phyloP scores from a whole-genome alignment of 2,113 vertebrate genomes.

The Empidonax alnorum region DNA sequence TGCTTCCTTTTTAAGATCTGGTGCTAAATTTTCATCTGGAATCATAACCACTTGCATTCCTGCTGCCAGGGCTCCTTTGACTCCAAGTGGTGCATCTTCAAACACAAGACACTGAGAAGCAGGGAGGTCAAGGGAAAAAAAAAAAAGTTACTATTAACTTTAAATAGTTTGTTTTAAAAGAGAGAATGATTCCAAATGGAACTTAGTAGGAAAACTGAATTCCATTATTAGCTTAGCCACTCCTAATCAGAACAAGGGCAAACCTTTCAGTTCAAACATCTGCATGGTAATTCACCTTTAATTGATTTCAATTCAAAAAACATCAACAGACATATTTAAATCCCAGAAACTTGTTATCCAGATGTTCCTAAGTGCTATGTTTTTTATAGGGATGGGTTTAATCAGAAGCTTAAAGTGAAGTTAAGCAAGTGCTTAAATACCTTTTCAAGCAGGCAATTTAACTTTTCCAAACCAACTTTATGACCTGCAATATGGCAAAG shows the following conservation, averaged over 20 bases:
- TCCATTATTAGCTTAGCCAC: background rate
- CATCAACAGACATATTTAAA: background rate
- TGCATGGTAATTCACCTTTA: conserved; percentile 18
- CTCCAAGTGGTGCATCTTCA: conserved; percentile 90
- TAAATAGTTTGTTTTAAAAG: background rate
- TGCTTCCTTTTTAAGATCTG: conserved; percentile 75
- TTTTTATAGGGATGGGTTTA: background rate
- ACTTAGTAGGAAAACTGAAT: background rate
- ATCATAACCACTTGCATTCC: conserved; percentile 96
- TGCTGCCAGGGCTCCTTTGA: conserved; percentile 82
- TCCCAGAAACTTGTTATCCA: background rate
- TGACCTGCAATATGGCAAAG: background rate
- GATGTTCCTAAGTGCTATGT: background rate
- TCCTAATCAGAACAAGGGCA: background rate
- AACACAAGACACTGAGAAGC: conserved; percentile 89
- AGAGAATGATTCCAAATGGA: background rate
- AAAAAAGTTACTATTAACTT: background rate
- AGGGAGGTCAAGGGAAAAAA: background rate
- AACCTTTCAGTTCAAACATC: background rate
- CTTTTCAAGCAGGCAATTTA: background rate
- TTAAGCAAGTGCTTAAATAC: background rate
- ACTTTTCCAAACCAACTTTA: background rate
- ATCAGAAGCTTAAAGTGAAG: background rate
- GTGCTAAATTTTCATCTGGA: conserved; percentile 83
- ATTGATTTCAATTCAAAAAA: conserved; percentile 9